A percentile compares a stretch with the other conserved stretches of the same genome.
Evolutionary conservation across 2,888 invertebrate genomes (phyloP).

Genomic region (Hemithea aestivaria): DNA sequence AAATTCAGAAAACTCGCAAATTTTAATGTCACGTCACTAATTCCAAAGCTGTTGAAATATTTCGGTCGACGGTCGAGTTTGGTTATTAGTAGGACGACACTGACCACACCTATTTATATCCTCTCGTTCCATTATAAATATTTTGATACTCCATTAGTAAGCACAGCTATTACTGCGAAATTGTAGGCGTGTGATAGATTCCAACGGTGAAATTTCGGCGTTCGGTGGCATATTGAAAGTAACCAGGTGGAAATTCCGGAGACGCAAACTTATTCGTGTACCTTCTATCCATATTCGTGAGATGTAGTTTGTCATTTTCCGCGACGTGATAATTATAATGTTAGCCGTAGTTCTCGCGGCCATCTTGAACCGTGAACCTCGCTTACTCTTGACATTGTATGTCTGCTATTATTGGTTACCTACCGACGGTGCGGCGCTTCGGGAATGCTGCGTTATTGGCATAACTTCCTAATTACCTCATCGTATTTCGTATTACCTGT

Average conservation of each 20-base stretch:
- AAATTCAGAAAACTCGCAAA: no score
- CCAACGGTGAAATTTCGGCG: conserved; percentile 12
- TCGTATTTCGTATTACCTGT: conserved; percentile 14
- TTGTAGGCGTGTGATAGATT: conserved; percentile 17
- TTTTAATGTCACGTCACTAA: conserved; percentile 6
- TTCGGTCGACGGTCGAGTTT: conserved; percentile 6
- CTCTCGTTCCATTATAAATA: conserved; percentile 11
- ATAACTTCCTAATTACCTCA: conserved; percentile 53
- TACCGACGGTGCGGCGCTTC: conserved; percentile 26
- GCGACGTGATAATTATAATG: conserved; percentile 25
- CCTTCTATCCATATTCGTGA: conserved; percentile 38
- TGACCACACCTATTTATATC: conserved; percentile 13
- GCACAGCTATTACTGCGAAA: conserved; percentile 6
- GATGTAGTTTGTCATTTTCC: conserved; percentile 35
- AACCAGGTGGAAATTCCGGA: conserved; percentile 45
- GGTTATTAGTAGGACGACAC: conserved; percentile 7
- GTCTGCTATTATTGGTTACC: conserved; percentile 37
- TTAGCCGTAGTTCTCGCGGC: conserved; percentile 29
- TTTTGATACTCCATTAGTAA: conserved; percentile 9
- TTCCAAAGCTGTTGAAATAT: conserved; percentile 5
- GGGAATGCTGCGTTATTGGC: conserved; percentile 37
- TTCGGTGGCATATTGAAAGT: conserved; percentile 21
- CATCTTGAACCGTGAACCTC: conserved; percentile 14
- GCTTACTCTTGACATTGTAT: conserved; percentile 70
- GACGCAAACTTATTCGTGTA: conserved; percentile 39